Evolutionary conservation across 2,113 vertebrate genomes (phyloP).

Genomic region (Alaudala cheleensis): DNA sequence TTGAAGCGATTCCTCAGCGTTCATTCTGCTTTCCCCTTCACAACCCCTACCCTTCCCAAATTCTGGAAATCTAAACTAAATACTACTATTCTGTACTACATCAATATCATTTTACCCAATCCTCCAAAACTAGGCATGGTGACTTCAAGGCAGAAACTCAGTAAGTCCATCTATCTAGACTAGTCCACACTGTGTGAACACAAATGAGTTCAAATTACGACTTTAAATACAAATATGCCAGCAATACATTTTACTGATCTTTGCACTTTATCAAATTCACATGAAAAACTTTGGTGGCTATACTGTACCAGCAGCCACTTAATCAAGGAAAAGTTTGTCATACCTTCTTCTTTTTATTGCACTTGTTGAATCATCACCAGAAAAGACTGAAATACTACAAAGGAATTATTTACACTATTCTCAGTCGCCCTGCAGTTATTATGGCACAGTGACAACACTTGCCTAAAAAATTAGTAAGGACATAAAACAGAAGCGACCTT

Average conservation of each 20-base stretch:
- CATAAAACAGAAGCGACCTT: neutral
- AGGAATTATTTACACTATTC: neutral
- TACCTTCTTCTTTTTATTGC: neutral
- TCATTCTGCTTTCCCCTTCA: neutral
- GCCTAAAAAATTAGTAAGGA: neutral
- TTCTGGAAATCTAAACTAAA: neutral
- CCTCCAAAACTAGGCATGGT: accelerated
- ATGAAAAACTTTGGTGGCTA: neutral
- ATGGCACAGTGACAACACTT: neutral
- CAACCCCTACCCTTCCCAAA: neutral
- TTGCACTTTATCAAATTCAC: neutral
- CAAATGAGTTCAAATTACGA: neutral
- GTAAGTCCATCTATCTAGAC: neutral
- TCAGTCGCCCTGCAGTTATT: neutral
- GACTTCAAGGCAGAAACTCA: neutral
- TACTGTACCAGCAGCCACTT: neutral
- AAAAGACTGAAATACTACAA: neutral
- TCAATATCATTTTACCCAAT: accelerated
- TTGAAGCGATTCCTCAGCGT: accelerated
- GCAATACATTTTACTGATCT: neutral
- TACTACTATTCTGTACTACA: neutral
- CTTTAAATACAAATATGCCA: neutral
- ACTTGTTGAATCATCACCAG: neutral
- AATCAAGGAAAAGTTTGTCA: neutral
- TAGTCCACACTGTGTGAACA: neutral